A percentile compares a stretch with the other conserved stretches of the same genome.
Conservation (phyloP, 2,113 vertebrate species). For the Ginglymostoma cirratum region DNA sequence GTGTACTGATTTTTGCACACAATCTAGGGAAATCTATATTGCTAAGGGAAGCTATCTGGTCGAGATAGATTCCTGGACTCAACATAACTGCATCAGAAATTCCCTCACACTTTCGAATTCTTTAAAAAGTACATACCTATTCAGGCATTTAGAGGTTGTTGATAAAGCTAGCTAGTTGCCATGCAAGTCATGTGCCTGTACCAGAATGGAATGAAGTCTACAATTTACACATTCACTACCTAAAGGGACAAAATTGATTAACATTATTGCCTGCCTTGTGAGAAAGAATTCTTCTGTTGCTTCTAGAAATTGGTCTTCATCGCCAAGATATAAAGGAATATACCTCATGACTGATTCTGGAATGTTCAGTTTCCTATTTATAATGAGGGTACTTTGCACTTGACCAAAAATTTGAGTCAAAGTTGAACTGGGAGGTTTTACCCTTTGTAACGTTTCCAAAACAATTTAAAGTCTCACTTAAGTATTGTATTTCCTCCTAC, state of each 20-base stretch:
- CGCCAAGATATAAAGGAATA: neutral
- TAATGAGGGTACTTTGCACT: neutral
- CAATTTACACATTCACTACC: neutral
- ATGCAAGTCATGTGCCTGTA: neutral
- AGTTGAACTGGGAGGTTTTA: neutral
- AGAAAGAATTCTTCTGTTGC: neutral
- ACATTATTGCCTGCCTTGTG: neutral
- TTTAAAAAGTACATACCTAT: neutral
- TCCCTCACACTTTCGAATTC: neutral
- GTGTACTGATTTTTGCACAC: neutral
- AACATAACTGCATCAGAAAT: neutral
- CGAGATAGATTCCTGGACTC: neutral
- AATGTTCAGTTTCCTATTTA: neutral
- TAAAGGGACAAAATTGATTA: neutral
- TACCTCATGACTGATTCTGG: neutral
- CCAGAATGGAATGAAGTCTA: neutral
- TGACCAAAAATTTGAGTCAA: neutral
- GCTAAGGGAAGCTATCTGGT: neutral
- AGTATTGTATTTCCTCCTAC: neutral
- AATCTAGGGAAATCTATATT: neutral
- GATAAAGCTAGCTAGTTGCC: neutral
- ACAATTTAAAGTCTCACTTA: neutral
- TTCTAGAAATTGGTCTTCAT: neutral
- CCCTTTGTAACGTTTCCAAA: neutral
- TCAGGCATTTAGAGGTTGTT: neutral